Conservation (phyloP, 2,797 vertebrate genomes). For the Melanotaenia pygmaea region DNA sequence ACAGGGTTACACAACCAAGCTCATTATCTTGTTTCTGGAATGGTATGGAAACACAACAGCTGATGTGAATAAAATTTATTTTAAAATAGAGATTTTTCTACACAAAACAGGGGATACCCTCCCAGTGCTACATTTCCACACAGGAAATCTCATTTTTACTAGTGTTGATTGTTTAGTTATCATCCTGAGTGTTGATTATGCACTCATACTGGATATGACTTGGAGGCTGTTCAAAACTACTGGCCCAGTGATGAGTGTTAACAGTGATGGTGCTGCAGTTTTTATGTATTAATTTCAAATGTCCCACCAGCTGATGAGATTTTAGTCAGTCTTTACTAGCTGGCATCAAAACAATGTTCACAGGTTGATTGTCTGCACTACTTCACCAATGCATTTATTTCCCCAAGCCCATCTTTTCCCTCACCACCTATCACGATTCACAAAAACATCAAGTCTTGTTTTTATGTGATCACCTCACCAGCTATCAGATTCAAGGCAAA, state of each 20-base stretch:
- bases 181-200: conserved; percentile 48
- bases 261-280: conserved; percentile 6
- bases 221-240: conserved; percentile 35
- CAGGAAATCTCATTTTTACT: conserved; percentile 16
- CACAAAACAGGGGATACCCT: conserved; percentile 14
- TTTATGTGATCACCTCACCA: conserved; percentile 8
- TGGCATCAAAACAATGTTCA: background rate
- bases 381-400: background rate
- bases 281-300: conserved; percentile 2
- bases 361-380: background rate
- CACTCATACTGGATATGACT: conserved; percentile 11
- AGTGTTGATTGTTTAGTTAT: conserved; percentile 46
- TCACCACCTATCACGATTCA: background rate
- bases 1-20: conserved; percentile 33
- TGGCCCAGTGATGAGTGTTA: conserved; percentile 2
- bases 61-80: conserved; percentile 45
- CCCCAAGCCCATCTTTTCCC: background rate
- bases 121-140: conserved; percentile 20
- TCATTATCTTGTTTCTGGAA: conserved; percentile 51
- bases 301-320: background rate
- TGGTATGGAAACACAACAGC: conserved; percentile 40
- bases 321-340: background rate
- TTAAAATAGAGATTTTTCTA: conserved; percentile 10
- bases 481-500: background rate
- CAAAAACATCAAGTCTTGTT: background rate